These are phyloP conservation scores for Electrona antarctica DNA, from an alignment of 2,113 vertebrate genomes.

Conservation along the genomic window DNA sequence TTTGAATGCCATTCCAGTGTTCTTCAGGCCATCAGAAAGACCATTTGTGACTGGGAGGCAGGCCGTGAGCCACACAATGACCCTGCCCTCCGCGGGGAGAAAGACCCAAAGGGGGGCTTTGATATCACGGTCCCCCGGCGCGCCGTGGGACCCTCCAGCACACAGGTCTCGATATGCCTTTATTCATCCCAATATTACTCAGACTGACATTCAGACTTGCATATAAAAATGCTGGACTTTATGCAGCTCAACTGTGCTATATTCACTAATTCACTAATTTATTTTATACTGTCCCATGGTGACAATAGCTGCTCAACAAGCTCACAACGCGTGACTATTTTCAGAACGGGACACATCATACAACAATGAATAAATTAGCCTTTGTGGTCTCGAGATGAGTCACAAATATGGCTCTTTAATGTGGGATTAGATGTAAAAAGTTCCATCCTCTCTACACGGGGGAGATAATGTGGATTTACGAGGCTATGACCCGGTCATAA, in stretches of 20 bases:
- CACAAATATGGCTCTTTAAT: no score
- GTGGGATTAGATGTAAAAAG: not conserved
- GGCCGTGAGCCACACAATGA: constrained; percentile 95
- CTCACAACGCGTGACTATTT: no score
- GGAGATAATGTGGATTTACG: constrained; percentile 2
- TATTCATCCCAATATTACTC: not conserved
- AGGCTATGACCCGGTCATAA: not conserved
- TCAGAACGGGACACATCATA: no score
- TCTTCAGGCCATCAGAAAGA: constrained; percentile 97
- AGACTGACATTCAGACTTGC: no score
- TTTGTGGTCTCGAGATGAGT: no score
- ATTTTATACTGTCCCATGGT: no score
- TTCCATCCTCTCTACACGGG: constrained; percentile 1
- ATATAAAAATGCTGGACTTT: not conserved
- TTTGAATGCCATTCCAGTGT: constrained; percentile 79
- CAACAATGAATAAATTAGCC: no score
- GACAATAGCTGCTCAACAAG: no score
- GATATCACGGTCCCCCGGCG: constrained; percentile 97
- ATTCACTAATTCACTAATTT: not conserved
- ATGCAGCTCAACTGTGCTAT: not conserved
- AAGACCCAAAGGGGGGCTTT: constrained; percentile 98
- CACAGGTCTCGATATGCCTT: constrained; percentile 80
- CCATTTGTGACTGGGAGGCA: constrained; percentile 97
- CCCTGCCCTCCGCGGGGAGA: constrained; percentile 94
- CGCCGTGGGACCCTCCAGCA: constrained; percentile 95